Evolutionary conservation across 2,888 invertebrate genomes (phyloP), one percentile per base, ranked within the genome.

Genomic region (Tenthredo distinguenda): DNA sequence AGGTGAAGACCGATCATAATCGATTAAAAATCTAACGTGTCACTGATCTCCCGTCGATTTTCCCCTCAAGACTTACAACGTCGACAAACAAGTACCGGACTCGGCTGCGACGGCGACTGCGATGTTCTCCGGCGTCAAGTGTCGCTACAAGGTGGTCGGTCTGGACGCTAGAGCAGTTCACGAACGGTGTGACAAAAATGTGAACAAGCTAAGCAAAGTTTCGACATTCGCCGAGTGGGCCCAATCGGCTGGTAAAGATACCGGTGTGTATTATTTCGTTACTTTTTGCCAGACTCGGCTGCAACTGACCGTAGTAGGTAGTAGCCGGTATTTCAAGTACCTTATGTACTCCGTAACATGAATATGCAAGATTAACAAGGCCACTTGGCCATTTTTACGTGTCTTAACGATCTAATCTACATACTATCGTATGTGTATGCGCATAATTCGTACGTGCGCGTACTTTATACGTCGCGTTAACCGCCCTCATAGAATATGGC

Each of bases 51-150:
- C 62, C 1, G 12, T 62, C 62, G 18, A 34, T 68, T 68, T 68
- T 86, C 18, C 2, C 40, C n/a, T 43, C 10, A 84, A 96, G 96
- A 96, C 96, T 0, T 96, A 96, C 92, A 96, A 96, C 88, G 94
- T 95, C n/a, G 96, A 96, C 91, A 95, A 94, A 86, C 96, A 96
- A 93, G 96, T 96, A 18, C 95, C 96, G 0, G 96, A 96, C 90
- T 96, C 96, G 2, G 96, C 96, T 1, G 96, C 95, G 2, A 96
- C 96, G 0, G 96, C 96, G 0, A 96, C 96, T 0, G 96, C 96
- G 1, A 94, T 95, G 90, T 95, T 96, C 88, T 94, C 95, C 84
- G 96, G 96, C 0, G 94, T 95, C 0, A 96, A 96, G 92, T 95
- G 94, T 65, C 95, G 95, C 87, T 95, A 94, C 87, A 94, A 94